phyloP scores from a whole-genome alignment of 2,797 vertebrate genomes.

The Acanthurus lineatus region DNA sequence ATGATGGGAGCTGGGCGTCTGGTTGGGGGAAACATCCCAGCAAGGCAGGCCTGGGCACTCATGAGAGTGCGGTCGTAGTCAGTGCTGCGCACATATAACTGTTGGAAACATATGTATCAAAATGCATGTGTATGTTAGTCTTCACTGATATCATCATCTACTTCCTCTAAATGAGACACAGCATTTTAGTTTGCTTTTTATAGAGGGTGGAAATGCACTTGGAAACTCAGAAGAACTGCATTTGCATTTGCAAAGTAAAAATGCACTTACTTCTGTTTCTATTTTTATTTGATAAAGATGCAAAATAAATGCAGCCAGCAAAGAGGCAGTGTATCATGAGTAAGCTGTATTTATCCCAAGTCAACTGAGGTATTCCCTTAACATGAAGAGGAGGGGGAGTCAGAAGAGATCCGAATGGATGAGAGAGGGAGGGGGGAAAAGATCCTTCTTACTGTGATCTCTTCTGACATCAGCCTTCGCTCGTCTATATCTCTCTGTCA shows the following conservation, averaged over 20 bases:
- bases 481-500: conserved; percentile 75
- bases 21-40: conserved; percentile 85
- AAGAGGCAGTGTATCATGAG: conserved; percentile 32
- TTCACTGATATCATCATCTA: background rate
- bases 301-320: conserved; percentile 34
- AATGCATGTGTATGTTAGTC: conserved; percentile 16
- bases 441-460: conserved; percentile 70
- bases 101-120: conserved; percentile 19
- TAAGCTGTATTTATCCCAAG: conserved; percentile 42
- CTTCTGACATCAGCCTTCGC: conserved; percentile 79
- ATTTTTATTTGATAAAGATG: conserved; percentile 46
- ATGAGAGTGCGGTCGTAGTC: conserved; percentile 91
- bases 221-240: conserved; percentile 31
- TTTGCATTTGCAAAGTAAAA: conserved; percentile 32
- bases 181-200: conserved; percentile 31
- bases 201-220: conserved; percentile 23
- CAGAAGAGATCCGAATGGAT: conserved; percentile 50
- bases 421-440: conserved; percentile 16
- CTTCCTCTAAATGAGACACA: conserved; percentile 26
- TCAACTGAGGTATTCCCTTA: conserved; percentile 61
- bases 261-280: conserved; percentile 30
- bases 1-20: conserved; percentile 81
- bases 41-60: conserved; percentile 89
- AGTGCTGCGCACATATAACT: conserved; percentile 89
- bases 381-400: conserved; percentile 47